Percentiles rank a stretch among this genome's conserved stretches.
Evolutionary conservation across 2,888 invertebrate species (phyloP).

Genomic region (Latrodectus hesperus): DNA sequence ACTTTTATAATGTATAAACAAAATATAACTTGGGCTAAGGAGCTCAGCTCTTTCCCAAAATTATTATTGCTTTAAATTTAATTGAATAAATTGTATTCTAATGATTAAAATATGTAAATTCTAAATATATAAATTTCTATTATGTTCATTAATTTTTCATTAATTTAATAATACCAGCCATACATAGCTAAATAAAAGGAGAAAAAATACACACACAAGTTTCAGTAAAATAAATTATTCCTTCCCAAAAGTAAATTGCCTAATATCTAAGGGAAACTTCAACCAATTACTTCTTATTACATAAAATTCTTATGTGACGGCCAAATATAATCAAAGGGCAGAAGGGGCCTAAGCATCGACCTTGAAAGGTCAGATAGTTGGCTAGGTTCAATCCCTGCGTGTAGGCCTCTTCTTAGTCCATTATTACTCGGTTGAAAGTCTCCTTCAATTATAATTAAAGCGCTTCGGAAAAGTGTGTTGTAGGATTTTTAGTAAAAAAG

Average conservation of each 20-base stretch:
- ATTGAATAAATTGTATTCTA: too few species aligned
- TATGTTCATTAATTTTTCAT: too few species aligned
- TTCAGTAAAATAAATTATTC: background rate
- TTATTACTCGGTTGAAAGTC: conserved; percentile 1
- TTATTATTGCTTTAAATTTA: too few species aligned
- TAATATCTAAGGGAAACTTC: conserved; percentile 17
- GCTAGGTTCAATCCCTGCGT: conserved; percentile 14
- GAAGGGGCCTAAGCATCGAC: conserved; percentile 25
- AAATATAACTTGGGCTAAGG: too few species aligned
- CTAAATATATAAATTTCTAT: too few species aligned
- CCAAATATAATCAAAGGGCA: conserved; percentile 23
- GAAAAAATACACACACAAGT: too few species aligned
- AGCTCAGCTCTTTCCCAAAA: too few species aligned
- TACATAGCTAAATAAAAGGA: too few species aligned
- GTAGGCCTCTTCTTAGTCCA: conserved; percentile 6
- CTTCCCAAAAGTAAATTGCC: conserved; percentile 30
- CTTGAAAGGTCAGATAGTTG: conserved; percentile 34
- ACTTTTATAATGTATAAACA: too few species aligned
- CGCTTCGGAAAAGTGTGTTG: conserved; percentile 15
- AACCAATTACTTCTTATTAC: conserved; percentile 41
- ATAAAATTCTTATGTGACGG: conserved; percentile 19
- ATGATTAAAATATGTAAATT: too few species aligned
- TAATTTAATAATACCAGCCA: too few species aligned
- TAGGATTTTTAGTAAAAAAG: conserved; percentile 25
- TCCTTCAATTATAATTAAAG: conserved; percentile 58